Conservation (phyloP, 2,113 vertebrate species). For the Melanostigma gelatinosum region DNA sequence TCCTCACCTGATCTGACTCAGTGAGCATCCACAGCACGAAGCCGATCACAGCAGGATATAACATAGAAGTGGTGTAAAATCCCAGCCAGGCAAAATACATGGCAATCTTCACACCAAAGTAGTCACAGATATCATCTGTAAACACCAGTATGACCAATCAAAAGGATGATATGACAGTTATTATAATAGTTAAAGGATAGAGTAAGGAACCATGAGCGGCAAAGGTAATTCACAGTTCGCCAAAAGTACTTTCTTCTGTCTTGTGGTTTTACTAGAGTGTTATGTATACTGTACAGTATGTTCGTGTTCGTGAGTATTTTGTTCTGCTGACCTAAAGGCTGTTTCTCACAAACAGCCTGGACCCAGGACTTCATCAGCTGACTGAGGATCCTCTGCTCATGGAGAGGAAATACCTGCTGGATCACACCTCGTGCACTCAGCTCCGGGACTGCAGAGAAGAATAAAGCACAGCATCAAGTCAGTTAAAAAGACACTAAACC, state of each 20-base stretch:
- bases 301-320: neutral
- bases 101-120: conserved; percentile 97
- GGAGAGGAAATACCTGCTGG: conserved; percentile 95
- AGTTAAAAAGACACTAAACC: neutral
- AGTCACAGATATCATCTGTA: conserved; percentile 96
- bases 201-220: neutral
- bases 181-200: neutral
- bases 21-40: conserved; percentile 96
- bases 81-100: conserved; percentile 99
- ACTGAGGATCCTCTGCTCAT: conserved; percentile 94
- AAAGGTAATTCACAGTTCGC: neutral
- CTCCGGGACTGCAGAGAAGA: conserved; percentile 87
- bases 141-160: conserved; percentile 2
- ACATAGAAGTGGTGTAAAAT: conserved; percentile 97
- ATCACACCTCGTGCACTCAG: conserved; percentile 92
- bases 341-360: conserved; percentile 94
- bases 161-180: neutral
- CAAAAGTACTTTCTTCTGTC: neutral
- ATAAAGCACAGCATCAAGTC: neutral
- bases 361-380: conserved; percentile 98
- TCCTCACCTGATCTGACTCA: conserved; percentile 91
- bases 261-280: neutral
- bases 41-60: conserved; percentile 95
- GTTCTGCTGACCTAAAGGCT: conserved; percentile 88
- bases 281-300: neutral